These are phyloP conservation scores for Fopius arisanus DNA, from an alignment of 1,140 invertebrate species.

Conservation along the genomic window DNA sequence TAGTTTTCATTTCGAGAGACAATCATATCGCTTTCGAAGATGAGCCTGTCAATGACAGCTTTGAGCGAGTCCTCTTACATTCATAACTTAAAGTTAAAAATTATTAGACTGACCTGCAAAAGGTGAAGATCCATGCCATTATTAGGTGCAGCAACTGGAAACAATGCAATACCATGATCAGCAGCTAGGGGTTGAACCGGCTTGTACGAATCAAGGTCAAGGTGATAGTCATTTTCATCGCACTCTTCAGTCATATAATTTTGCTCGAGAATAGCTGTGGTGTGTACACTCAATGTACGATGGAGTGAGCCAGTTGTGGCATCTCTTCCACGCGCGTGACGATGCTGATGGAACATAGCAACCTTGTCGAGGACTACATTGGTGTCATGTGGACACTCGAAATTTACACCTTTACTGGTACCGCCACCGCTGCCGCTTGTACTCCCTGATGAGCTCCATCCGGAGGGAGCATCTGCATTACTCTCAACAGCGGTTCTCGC, in stretches of 20 bases:
- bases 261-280: conserved; percentile 64
- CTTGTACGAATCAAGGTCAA: conserved; percentile 80
- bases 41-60: too few relatives aligned
- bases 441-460: conserved; percentile 48
- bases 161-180: conserved; percentile 88
- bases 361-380: conserved; percentile 83
- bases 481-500: conserved; percentile 52
- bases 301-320: conserved; percentile 55
- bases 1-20: too few relatives aligned
- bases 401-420: conserved; percentile 20
- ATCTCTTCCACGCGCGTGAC: conserved; percentile 71
- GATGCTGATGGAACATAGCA: conserved; percentile 75
- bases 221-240: conserved; percentile 71
- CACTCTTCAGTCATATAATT: conserved; percentile 66
- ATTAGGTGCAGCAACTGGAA: conserved; percentile 72
- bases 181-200: conserved; percentile 85
- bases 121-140: conserved; percentile 79
- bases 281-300: conserved; percentile 64
- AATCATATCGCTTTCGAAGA: too few relatives aligned
- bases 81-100: neutral
- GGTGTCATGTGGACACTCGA: conserved; percentile 49
- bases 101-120: conserved; percentile 69
- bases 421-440: neutral
- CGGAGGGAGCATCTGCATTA: conserved; percentile 50
- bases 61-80: too few relatives aligned